Percentiles rank a stretch among this genome's conserved stretches.
Evolutionary conservation across 2,888 invertebrate genomes (phyloP).

Genomic region (Capitulum mitella): DNA sequence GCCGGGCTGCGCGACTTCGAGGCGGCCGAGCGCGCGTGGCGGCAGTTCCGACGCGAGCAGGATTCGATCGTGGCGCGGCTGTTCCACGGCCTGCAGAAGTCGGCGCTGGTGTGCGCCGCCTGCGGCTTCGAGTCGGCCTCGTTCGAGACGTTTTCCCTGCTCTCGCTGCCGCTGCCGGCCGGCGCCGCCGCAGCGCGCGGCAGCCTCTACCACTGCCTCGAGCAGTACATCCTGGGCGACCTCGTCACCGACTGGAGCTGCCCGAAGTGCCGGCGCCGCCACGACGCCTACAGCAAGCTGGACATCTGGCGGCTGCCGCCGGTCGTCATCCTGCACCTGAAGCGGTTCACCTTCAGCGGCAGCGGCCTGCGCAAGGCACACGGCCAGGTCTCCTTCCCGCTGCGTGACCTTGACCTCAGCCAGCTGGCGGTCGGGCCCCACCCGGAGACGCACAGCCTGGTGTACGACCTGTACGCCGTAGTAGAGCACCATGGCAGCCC

Average conservation of each 20-base stretch:
- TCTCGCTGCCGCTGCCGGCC: slow-evolving; percentile 69
- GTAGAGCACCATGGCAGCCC: slow-evolving; percentile 87
- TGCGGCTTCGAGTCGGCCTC: slow-evolving; percentile 70
- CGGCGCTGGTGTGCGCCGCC: slow-evolving; percentile 65
- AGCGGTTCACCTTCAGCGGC: slow-evolving; percentile 50
- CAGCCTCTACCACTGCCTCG: slow-evolving; percentile 30
- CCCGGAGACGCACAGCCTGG: neutral
- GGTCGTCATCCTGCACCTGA: slow-evolving; percentile 75
- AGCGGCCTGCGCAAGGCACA: neutral
- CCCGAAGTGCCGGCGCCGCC: slow-evolving; percentile 66
- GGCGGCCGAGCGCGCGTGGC: slow-evolving; percentile 57
- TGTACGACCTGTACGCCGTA: slow-evolving; percentile 72
- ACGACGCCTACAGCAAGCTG: slow-evolving; percentile 72
- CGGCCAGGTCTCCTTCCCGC: neutral
- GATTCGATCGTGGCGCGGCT: slow-evolving; percentile 65
- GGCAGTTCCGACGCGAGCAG: slow-evolving; percentile 60
- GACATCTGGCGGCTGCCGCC: slow-evolving; percentile 77
- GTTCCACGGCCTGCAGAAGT: slow-evolving; percentile 80
- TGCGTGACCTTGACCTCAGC: neutral
- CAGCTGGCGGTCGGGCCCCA: slow-evolving; percentile 5
- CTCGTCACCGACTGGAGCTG: slow-evolving; percentile 65
- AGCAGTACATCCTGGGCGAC: slow-evolving; percentile 33
- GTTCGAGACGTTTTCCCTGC: slow-evolving; percentile 78
- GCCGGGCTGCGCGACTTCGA: slow-evolving; percentile 38
- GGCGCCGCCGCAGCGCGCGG: slow-evolving; percentile 29